Evolutionary conservation across 1,140 invertebrate species (phyloP), one percentile per base, ranked within the genome.

Genomic region (Bombus pyrosoma): DNA sequence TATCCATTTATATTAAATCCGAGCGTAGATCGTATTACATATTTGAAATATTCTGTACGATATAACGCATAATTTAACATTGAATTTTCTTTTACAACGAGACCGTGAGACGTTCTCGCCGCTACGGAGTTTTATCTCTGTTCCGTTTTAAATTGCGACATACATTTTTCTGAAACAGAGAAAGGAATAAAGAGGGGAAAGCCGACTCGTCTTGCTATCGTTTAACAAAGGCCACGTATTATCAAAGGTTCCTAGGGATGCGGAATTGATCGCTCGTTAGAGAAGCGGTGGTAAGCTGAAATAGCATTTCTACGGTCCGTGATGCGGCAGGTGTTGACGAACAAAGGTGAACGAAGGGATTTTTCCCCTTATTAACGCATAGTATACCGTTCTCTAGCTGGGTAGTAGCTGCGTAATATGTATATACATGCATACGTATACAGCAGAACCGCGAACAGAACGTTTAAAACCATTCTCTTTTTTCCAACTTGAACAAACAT

Each of bases 181-280:
- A 15, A 69, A 64, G 32, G 15, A n/a, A 32, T 22, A 68, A 37
- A 68, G 12, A 47, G 32, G 28, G 37, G 53, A 39, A 32, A 22
- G 22, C 25, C 22, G 41, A 13, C 9, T n/a, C 8, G n/a, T 43
- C 71, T 74, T 47, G 22, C 39, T 39, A 28, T 53, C 25, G 34
- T 64, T 34, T 62, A 76, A 75, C 41, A 83, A 76, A 74, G 41
- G 41, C 18, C 57, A 32, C 59, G n/a, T 71, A n/a, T 68, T 73
- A 73, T 59, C 53, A 81, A 81, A 73, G 69, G 37, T 77, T 85
- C 76, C 82, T 72, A 32, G 32, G 39, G 75, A 74, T 73, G 74
- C 34, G 75, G 43, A 83, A 87, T 87, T 81, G 77, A 83, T 77
- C 86, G 81, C 83, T 89, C 69, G 77, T 85, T 87, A 80, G 10